Percentiles rank a stretch among this genome's conserved stretches.
These are phyloP conservation scores for Falcunculus frontatus DNA, from an alignment of 2,113 vertebrate species.

Conservation along the genomic window DNA sequence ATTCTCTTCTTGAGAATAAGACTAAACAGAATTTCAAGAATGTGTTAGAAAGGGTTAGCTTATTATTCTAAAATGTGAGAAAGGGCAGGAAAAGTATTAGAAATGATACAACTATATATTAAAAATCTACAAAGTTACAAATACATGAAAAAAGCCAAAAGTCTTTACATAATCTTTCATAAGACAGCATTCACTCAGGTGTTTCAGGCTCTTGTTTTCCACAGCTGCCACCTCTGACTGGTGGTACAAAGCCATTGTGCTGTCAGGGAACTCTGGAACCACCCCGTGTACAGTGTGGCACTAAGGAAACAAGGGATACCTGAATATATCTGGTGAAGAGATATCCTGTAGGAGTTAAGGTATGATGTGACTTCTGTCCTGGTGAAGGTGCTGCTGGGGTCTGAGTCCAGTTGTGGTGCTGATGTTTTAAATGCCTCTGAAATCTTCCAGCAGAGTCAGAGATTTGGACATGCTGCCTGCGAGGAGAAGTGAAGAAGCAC, in stretches of 20 bases:
- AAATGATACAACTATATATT: neutral
- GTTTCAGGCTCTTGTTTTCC: neutral
- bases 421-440: neutral
- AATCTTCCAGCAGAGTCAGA: neutral
- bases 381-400: neutral
- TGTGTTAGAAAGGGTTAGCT: neutral
- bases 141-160: neutral
- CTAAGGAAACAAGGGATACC: neutral
- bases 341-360: neutral
- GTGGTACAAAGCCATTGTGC: neutral
- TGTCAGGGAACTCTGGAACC: neutral
- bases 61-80: neutral
- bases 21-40: neutral
- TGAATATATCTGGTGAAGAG: neutral
- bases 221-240: neutral
- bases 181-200: neutral
- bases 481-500: neutral
- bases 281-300: accelerated
- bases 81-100: neutral
- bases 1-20: neutral
- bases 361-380: neutral
- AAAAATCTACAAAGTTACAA: neutral
- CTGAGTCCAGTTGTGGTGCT: neutral
- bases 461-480: neutral
- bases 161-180: neutral